Percentiles rank a stretch among this genome's conserved stretches.
Conservation (phyloP, 2,888 invertebrate species). For the Mythimna pallens region DNA sequence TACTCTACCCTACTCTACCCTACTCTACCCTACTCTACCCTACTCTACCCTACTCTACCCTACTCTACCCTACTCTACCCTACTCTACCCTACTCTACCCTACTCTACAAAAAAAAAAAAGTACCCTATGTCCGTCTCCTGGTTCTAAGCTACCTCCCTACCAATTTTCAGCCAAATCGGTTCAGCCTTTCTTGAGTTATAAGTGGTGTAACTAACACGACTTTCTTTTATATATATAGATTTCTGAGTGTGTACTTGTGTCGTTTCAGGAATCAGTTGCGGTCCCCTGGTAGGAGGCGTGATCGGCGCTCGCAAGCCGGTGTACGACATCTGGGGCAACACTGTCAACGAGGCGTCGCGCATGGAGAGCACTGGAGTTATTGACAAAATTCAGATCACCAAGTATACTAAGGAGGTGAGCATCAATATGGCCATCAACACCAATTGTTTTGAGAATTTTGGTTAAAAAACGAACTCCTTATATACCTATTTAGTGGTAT, state of each 20-base stretch:
- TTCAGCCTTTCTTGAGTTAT: no score
- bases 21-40: no score
- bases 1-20: no score
- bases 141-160: no score
- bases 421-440: not conserved
- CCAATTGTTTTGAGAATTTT: not conserved
- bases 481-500: not conserved
- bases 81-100: no score
- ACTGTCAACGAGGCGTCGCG: slow-evolving; percentile 98
- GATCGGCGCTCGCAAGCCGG: slow-evolving; percentile 98
- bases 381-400: slow-evolving; percentile 97
- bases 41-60: no score
- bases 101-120: no score
- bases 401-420: slow-evolving; percentile 93
- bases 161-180: no score
- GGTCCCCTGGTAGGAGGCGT: slow-evolving; percentile 99
- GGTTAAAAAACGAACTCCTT: not conserved
- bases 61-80: no score
- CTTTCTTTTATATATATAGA: no score
- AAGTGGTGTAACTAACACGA: no score
- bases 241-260: not conserved
- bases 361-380: slow-evolving; percentile 98
- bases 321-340: slow-evolving; percentile 99
- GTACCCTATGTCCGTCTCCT: no score
- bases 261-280: slow-evolving; percentile 94